A percentile compares a stretch with the other conserved stretches of the same genome.
Evolutionary conservation across 2,888 invertebrate genomes (phyloP).

Genomic region (Aproaerema taeniolella): DNA sequence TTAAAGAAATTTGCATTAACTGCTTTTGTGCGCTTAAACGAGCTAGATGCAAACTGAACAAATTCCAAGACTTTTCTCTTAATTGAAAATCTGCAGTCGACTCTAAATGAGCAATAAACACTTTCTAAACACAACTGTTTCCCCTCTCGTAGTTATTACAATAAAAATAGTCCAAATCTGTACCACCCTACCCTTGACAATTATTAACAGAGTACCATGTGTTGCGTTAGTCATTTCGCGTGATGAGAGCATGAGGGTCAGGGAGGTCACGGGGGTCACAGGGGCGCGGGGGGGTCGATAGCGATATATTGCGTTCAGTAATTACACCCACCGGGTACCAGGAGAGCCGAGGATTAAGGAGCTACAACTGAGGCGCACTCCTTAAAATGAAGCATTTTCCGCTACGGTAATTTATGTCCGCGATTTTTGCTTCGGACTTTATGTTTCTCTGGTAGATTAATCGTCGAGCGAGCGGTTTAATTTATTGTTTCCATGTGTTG

Average conservation of each 20-base stretch:
- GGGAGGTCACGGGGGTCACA: constrained; percentile 28
- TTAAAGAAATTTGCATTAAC: too few species aligned
- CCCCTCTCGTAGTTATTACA: constrained; percentile 34
- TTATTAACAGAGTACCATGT: constrained; percentile 69
- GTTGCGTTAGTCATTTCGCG: constrained; percentile 52
- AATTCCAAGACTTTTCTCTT: too few species aligned
- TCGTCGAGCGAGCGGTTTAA: constrained; percentile 13
- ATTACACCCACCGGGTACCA: constrained; percentile 62
- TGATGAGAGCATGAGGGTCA: constrained; percentile 42
- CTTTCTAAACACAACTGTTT: constrained; percentile 10
- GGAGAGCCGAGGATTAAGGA: constrained; percentile 58
- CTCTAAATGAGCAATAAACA: constrained; percentile 15
- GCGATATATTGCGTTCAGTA: constrained; percentile 62
- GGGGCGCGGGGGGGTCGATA: constrained; percentile 32
- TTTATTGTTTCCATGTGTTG: constrained; percentile 12
- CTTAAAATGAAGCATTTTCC: constrained; percentile 63
- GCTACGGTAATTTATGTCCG: constrained; percentile 43
- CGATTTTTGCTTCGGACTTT: constrained; percentile 40
- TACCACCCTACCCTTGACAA: constrained; percentile 44
- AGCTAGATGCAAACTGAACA: too few species aligned
- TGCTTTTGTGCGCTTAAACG: too few species aligned
- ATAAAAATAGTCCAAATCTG: constrained; percentile 57
- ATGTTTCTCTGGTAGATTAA: constrained; percentile 36
- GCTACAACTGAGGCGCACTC: too few species aligned
- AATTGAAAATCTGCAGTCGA: constrained; percentile 2